These are phyloP conservation scores for Stenichneumon culpator DNA, from an alignment of 2,888 invertebrate species.

Conservation along the genomic window DNA sequence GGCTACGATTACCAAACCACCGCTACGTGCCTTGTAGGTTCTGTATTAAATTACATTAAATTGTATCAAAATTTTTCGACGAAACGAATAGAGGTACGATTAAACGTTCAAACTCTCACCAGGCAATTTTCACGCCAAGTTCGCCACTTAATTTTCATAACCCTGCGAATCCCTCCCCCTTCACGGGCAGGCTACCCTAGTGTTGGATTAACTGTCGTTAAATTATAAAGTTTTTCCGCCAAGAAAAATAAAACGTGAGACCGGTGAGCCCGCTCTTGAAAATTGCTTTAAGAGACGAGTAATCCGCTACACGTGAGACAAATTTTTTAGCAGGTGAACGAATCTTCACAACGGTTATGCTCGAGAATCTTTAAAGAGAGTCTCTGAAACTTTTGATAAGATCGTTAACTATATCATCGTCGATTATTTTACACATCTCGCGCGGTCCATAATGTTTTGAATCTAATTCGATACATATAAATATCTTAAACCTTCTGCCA, in stretches of 20 bases:
- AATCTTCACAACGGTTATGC: conserved; percentile 8
- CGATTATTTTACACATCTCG: not conserved
- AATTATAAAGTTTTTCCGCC: conserved; percentile 78
- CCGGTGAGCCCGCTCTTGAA: conserved; percentile 71
- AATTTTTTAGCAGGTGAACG: conserved; percentile 43
- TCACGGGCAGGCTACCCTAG: conserved; percentile 5
- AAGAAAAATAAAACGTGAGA: conserved; percentile 68
- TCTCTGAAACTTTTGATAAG: not conserved
- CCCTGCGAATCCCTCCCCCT: not conserved
- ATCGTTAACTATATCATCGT: not conserved
- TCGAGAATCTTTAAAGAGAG: conserved; percentile 9
- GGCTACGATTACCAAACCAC: conserved; percentile 40
- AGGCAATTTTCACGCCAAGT: conserved; percentile 17
- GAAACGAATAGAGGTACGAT: not conserved
- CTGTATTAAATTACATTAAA: not conserved
- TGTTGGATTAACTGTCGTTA: conserved; percentile 77
- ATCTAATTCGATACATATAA: conserved; percentile 1
- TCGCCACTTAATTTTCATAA: conserved; percentile 37
- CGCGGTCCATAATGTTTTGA: not conserved
- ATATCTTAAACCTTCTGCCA: conserved; percentile 33
- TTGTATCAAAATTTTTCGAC: not conserved
- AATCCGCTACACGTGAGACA: conserved; percentile 61
- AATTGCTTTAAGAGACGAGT: conserved; percentile 80
- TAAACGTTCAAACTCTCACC: not conserved
- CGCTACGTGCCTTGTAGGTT: conserved; percentile 4